A percentile compares a stretch with the other conserved stretches of the same genome.
phyloP scores from a whole-genome alignment of 92 coral and sea anemone genomes.

The Isaurus tuberculatus region DNA sequence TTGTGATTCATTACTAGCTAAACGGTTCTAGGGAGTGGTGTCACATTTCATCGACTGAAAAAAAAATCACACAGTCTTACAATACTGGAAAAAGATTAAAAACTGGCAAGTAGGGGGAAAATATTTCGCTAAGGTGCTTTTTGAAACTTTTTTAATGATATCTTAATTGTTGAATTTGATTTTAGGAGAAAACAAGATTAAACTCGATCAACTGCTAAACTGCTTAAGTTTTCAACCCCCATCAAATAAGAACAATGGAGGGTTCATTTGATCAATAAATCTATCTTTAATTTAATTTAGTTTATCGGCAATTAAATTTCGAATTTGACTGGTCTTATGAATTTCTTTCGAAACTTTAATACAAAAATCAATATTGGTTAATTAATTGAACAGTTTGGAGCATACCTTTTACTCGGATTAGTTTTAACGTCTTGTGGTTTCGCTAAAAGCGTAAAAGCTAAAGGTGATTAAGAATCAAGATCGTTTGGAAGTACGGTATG shows the following conservation, averaged over 20 bases:
- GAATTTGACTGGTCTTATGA: conserved; percentile 7
- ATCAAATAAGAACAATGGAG: not conserved
- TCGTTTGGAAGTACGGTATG: not conserved
- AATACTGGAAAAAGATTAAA: not conserved
- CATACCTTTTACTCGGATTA: not conserved
- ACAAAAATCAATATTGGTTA: not conserved
- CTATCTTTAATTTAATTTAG: conserved; percentile 14
- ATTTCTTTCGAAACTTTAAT: not conserved
- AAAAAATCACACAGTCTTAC: not conserved
- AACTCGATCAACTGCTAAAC: not conserved
- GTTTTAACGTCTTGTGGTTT: not conserved
- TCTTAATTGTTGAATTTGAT: not conserved
- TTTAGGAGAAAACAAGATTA: not conserved
- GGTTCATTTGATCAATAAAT: conserved; percentile 1
- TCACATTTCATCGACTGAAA: not conserved
- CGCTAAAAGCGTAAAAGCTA: not conserved
- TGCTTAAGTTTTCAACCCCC: not conserved
- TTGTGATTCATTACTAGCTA: not conserved
- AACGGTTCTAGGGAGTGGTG: not conserved
- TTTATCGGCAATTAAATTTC: conserved; percentile 26
- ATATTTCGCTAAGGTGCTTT: not conserved
- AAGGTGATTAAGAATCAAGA: not conserved
- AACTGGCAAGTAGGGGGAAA: not conserved
- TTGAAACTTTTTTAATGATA: not conserved
- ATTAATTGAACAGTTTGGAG: not conserved